phyloP scores from a whole-genome alignment of 2,797 vertebrate genomes.

The Parotocinclus haroldoi region DNA sequence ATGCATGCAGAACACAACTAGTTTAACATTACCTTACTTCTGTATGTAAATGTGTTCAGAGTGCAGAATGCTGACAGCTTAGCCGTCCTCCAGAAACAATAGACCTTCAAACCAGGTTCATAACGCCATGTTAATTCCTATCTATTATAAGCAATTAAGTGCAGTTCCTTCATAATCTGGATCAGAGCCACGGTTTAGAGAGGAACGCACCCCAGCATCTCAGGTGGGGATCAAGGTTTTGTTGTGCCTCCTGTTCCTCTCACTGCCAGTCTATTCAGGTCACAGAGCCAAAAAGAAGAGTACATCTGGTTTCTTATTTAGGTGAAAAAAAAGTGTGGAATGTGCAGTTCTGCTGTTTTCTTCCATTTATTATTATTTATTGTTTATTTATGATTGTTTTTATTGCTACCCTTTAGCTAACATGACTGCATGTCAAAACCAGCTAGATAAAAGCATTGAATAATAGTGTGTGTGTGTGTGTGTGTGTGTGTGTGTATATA shows the following conservation, averaged over 20 bases:
- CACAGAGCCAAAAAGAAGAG: not conserved
- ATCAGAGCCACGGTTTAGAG: slow-evolving; percentile 52
- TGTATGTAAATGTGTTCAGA: too few relatives aligned
- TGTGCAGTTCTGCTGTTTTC: not conserved
- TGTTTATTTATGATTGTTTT: too few relatives aligned
- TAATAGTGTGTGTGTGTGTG: too few relatives aligned
- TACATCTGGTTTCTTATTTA: slow-evolving; percentile 3
- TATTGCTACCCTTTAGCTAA: too few relatives aligned
- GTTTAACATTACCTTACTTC: too few relatives aligned
- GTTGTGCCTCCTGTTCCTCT: not conserved
- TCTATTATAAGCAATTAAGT: slow-evolving; percentile 72
- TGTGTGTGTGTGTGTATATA: too few relatives aligned
- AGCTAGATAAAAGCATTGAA: too few relatives aligned
- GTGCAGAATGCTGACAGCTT: slow-evolving; percentile 46
- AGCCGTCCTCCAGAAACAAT: slow-evolving; percentile 58
- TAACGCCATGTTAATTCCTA: slow-evolving; percentile 74
- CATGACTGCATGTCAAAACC: too few relatives aligned
- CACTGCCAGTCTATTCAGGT: not conserved
- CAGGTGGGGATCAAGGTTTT: not conserved
- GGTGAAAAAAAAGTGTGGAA: not conserved
- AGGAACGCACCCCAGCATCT: slow-evolving; percentile 12
- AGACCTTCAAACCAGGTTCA: slow-evolving; percentile 61
- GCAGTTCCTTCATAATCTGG: slow-evolving; percentile 53
- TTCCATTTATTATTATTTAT: too few relatives aligned
- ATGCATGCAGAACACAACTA: too few relatives aligned